Percentiles rank a stretch among this genome's conserved stretches.
Evolutionary conservation across 2,797 vertebrate genomes (phyloP).

Genomic region (Mormyrops attenuatus): DNA sequence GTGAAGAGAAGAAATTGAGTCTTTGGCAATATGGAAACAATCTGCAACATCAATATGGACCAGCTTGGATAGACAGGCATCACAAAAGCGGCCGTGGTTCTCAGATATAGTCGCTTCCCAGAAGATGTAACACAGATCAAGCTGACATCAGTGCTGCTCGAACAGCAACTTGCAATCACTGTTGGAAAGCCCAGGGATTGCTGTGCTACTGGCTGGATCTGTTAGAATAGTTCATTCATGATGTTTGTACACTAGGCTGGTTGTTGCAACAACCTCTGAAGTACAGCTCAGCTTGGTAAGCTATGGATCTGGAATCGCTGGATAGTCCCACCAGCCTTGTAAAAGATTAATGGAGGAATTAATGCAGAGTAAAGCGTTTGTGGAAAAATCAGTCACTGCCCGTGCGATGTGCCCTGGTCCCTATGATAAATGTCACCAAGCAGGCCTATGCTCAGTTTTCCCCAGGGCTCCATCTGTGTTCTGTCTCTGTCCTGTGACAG

Average conservation of each 20-base stretch:
- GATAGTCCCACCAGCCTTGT: neutral
- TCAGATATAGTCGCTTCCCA: neutral
- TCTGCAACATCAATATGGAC: neutral
- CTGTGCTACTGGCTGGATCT: neutral
- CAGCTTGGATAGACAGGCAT: neutral
- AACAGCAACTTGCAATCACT: neutral
- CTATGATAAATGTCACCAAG: neutral
- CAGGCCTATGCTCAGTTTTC: neutral
- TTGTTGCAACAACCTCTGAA: neutral
- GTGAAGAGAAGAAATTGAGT: neutral
- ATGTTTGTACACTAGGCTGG: neutral
- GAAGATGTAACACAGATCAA: neutral
- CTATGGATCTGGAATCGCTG: neutral
- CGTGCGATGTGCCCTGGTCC: neutral
- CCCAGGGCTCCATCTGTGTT: neutral
- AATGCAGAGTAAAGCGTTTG: neutral
- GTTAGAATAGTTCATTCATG: neutral
- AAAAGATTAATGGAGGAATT: neutral
- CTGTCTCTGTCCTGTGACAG: neutral
- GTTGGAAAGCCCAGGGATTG: neutral
- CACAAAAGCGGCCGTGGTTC: neutral
- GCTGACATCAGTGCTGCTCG: neutral
- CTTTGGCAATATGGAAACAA: neutral
- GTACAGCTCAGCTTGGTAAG: neutral
- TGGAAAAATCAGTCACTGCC: neutral